Percentiles rank a stretch among this genome's conserved stretches.
Evolutionary conservation across 2,113 vertebrate species (phyloP).

Genomic region (Dermatemys mawii): DNA sequence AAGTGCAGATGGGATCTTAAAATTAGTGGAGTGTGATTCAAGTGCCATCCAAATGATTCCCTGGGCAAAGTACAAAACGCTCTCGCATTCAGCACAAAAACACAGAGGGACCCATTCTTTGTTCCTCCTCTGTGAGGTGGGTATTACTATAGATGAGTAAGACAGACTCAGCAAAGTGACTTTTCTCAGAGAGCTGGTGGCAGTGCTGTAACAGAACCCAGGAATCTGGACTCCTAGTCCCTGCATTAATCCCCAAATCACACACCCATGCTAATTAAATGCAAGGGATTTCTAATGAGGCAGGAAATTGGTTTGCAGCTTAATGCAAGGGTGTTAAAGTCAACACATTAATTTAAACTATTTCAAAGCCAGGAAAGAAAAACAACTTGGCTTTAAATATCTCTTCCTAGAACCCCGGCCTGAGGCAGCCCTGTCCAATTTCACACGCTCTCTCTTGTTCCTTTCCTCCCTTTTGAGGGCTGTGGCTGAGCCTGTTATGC

Average conservation of each 20-base stretch:
- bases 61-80: not conserved
- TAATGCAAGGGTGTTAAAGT: not conserved
- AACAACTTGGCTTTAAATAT: too few relatives aligned
- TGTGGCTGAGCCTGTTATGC: not conserved
- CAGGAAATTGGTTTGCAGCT: slow-evolving; percentile 10
- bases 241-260: not conserved
- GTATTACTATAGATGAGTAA: fast-evolving
- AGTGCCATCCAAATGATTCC: not conserved
- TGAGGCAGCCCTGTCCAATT: not conserved
- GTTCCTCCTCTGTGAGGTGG: not conserved
- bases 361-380: not conserved
- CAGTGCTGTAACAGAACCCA: not conserved
- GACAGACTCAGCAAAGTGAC: not conserved
- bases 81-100: not conserved
- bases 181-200: not conserved
- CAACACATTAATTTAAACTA: not conserved
- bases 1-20: not conserved
- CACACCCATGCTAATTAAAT: not conserved
- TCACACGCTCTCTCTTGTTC: not conserved
- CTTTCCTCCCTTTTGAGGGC: not conserved
- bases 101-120: not conserved
- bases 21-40: not conserved
- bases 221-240: not conserved
- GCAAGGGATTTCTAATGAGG: not conserved
- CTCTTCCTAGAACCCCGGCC: not conserved